Conservation (phyloP, 2,113 vertebrate genomes). For the Mastomys coucha region DNA sequence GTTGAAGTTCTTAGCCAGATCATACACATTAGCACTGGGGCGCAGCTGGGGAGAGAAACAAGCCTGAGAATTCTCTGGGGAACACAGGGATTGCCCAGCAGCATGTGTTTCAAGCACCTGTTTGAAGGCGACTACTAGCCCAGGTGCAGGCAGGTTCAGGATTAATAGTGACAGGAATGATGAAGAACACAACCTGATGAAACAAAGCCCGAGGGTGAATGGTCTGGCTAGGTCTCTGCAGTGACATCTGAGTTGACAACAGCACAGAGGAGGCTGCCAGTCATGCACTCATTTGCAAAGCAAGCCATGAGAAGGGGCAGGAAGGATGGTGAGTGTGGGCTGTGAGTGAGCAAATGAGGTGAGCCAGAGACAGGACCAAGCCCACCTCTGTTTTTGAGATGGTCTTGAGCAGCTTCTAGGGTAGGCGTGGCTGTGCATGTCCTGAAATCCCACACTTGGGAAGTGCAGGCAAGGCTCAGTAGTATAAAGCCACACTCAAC, state of each 20-base stretch:
- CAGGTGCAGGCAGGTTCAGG: neutral
- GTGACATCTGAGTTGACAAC: neutral
- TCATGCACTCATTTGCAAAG: neutral
- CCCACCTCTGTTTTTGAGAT: neutral
- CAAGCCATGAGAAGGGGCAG: neutral
- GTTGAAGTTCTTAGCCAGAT: slow-evolving; percentile 95
- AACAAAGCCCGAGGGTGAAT: neutral
- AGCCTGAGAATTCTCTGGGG: neutral
- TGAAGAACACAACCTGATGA: neutral
- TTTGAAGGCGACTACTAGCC: neutral
- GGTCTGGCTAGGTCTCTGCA: neutral
- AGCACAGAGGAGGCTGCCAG: neutral
- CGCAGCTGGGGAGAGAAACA: slow-evolving; percentile 89
- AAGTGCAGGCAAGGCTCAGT: no score
- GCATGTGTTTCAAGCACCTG: neutral
- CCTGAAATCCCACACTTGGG: neutral
- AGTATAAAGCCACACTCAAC: neutral
- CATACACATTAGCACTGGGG: slow-evolving; percentile 95
- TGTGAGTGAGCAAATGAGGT: neutral
- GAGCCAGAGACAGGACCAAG: slow-evolving; percentile 16
- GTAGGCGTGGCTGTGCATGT: no score
- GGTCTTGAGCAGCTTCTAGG: neutral
- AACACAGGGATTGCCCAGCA: neutral
- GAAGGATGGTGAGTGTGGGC: neutral
- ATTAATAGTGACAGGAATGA: neutral